These are phyloP conservation scores for Pycnonotus jocosus DNA, from an alignment of 2,113 vertebrate genomes.

Conservation along the genomic window DNA sequence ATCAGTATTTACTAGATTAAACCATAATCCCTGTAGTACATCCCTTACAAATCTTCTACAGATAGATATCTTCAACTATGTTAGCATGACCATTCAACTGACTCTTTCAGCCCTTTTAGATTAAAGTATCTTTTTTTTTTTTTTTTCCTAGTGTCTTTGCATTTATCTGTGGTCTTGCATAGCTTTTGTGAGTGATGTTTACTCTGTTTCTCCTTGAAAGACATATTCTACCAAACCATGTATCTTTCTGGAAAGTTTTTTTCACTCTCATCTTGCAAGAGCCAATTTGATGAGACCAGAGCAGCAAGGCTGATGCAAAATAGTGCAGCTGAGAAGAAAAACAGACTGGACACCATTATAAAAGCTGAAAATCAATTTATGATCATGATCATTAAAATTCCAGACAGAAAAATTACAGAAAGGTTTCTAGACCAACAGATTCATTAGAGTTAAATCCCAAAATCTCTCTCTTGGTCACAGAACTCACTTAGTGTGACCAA, in stretches of 20 bases:
- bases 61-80: neutral
- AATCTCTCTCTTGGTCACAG: neutral
- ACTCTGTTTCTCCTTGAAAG: neutral
- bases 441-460: neutral
- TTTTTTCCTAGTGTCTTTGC: neutral
- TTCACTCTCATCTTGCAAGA: neutral
- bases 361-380: neutral
- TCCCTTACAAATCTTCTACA: constrained; percentile 18
- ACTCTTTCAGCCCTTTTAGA: neutral
- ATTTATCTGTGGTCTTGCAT: neutral
- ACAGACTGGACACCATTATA: neutral
- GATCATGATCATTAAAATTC: neutral
- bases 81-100: neutral
- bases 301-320: neutral
- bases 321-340: neutral
- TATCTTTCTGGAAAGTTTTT: neutral
- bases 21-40: constrained; percentile 25
- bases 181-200: neutral
- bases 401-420: neutral
- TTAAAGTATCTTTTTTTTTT: neutral
- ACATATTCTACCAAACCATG: rapidly evolving
- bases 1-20: constrained; percentile 33
- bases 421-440: neutral
- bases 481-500: neutral
- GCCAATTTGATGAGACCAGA: neutral